These are phyloP conservation scores for Stomatorhinus ivindoensis DNA, from an alignment of 2,113 vertebrate genomes.

Conservation along the genomic window DNA sequence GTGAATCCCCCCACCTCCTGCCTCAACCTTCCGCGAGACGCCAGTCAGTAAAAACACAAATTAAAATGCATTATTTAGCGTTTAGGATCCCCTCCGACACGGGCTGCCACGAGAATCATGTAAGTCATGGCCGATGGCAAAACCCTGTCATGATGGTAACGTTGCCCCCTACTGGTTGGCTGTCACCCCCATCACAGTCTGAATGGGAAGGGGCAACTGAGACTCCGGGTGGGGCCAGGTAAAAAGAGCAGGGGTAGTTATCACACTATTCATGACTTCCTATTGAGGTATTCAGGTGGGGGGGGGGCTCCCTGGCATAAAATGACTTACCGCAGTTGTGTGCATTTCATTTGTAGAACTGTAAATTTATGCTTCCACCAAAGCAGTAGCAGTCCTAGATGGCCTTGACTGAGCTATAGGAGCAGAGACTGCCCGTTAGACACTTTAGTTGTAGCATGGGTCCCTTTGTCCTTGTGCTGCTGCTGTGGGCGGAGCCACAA, in stretches of 20 bases:
- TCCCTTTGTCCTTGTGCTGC: slow-evolving; percentile 40
- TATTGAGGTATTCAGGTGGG: too few species aligned
- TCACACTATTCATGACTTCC: too few species aligned
- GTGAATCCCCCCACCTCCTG: neutral
- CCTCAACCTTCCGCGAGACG: neutral
- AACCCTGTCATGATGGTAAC: neutral
- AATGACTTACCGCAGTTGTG: neutral
- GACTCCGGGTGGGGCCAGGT: neutral
- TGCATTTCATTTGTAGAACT: neutral
- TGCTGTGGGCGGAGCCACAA: slow-evolving; percentile 42
- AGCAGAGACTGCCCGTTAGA: slow-evolving; percentile 36
- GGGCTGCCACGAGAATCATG: neutral
- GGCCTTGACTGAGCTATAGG: slow-evolving; percentile 53
- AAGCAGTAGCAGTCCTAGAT: slow-evolving; percentile 37
- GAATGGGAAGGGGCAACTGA: neutral
- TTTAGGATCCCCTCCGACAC: neutral
- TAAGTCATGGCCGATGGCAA: neutral
- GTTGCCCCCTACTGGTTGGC: neutral
- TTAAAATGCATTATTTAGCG: neutral
- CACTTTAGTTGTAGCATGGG: slow-evolving; percentile 30
- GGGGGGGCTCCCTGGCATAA: neutral
- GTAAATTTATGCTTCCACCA: neutral
- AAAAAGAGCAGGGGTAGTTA: too few species aligned
- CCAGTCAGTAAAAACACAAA: neutral
- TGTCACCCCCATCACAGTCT: neutral